These are phyloP conservation scores for Chiropotes sagulatus DNA, from an alignment of 2,797 vertebrate species.

Conservation along the genomic window DNA sequence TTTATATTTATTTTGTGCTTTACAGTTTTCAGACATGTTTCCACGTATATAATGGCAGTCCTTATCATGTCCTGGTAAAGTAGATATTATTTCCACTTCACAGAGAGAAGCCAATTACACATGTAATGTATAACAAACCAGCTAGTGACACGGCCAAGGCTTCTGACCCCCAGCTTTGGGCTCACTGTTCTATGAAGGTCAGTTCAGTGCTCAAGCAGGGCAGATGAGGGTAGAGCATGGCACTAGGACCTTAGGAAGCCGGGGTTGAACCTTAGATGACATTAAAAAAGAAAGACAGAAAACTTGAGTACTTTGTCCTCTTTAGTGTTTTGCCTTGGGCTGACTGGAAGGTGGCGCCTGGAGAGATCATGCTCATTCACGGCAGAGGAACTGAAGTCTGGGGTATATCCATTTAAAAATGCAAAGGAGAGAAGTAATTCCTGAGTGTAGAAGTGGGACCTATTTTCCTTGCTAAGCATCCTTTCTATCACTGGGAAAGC, in stretches of 20 bases:
- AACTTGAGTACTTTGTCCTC: background rate
- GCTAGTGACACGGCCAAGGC: background rate
- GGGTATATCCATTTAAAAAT: background rate
- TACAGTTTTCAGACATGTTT: background rate
- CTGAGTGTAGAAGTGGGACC: background rate
- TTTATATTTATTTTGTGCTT: slow-evolving; percentile 12
- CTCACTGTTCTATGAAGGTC: background rate
- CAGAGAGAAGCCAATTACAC: background rate
- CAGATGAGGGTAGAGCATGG: background rate
- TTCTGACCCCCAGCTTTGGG: background rate
- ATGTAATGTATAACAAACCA: background rate
- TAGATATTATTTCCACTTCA: background rate
- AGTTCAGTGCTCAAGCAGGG: background rate
- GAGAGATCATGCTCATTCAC: background rate
- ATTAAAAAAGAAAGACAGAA: background rate
- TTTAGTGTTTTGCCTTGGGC: background rate
- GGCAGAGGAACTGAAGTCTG: background rate
- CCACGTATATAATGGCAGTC: background rate
- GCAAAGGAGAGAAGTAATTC: background rate
- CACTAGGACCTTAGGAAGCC: background rate
- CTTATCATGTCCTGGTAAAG: background rate
- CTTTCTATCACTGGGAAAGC: background rate
- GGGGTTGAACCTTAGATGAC: background rate
- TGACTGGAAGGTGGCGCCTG: background rate
- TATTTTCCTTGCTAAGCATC: background rate